A percentile compares a stretch with the other conserved stretches of the same genome.
Evolutionary conservation across 2,797 vertebrate species (phyloP).

Genomic region (Anableps anableps): DNA sequence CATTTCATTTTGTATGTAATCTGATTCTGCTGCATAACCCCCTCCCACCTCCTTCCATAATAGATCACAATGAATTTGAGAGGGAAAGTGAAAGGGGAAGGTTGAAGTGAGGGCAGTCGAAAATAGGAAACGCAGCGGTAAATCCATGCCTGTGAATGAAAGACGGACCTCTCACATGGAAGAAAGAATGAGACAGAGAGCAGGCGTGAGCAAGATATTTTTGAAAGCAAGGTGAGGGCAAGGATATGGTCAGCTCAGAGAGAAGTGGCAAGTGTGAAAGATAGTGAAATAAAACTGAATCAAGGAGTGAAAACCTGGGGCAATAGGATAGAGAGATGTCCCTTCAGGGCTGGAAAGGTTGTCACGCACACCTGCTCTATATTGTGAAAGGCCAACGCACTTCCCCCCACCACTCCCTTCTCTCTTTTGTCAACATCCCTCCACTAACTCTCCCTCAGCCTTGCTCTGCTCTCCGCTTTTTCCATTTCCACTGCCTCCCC

Average conservation of each 20-base stretch:
- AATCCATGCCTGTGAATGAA: slow-evolving; percentile 38
- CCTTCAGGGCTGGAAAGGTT: slow-evolving; percentile 55
- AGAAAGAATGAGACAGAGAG: slow-evolving; percentile 32
- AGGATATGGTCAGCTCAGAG: slow-evolving; percentile 47
- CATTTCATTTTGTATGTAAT: slow-evolving; percentile 83
- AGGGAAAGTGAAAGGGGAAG: slow-evolving; percentile 47
- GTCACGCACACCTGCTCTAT: slow-evolving; percentile 68
- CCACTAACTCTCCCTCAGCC: slow-evolving; percentile 32
- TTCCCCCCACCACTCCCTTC: slow-evolving; percentile 5
- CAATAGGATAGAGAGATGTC: slow-evolving; percentile 56
- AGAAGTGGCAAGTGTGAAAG: slow-evolving; percentile 49
- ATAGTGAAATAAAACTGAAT: slow-evolving; percentile 49
- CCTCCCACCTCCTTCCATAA: slow-evolving; percentile 57
- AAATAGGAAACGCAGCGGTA: slow-evolving; percentile 49
- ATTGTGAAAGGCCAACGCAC: slow-evolving; percentile 45
- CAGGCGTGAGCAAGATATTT: slow-evolving; percentile 30
- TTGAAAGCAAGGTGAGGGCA: slow-evolving; percentile 48
- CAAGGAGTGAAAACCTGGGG: slow-evolving; percentile 38
- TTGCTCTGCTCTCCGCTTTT: slow-evolving; percentile 13
- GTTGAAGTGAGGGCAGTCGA: slow-evolving; percentile 33
- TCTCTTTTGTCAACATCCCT: slow-evolving; percentile 50
- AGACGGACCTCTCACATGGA: slow-evolving; percentile 25
- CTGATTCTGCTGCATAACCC: slow-evolving; percentile 74
- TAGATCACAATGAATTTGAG: slow-evolving; percentile 76
- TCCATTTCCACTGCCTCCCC: slow-evolving; percentile 34